Evolutionary conservation across 1,140 invertebrate genomes (phyloP), one percentile per base, ranked within the genome.

Genomic region (Dryas iulia): DNA sequence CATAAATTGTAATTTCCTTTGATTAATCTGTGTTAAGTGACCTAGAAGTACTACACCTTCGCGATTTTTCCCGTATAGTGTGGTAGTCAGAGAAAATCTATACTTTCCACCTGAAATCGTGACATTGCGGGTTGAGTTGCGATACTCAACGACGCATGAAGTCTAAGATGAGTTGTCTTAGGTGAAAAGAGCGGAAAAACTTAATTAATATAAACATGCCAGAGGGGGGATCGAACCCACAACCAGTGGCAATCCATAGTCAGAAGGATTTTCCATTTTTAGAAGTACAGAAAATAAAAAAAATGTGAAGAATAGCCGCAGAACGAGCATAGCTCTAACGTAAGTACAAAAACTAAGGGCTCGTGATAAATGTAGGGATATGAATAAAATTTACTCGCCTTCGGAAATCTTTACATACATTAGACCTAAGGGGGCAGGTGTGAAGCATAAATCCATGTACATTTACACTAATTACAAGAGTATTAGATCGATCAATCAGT

Each of bases 361-460:
- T 69, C 78, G 77, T 89, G 84, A 89, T 89, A 87, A 89, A 89
- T 87, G 83, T 70, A 79, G 79, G 76, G 80, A 77, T 86, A 87
- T 89, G 87, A 87, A 89, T 89, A 89, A 87, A 86, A 86, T 87
- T 86, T 76, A 69, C 73, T 73, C 54, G 25, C 39, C 59, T 58
- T 57, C 53, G 28, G 47, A 63, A 70, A 58, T 65, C 57, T 64
- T 54, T 58, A 39, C 64, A 59, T 58, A 47, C 56, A 66, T 66
- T 66, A 66, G 64, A 59, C 64, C 31, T 59, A 26, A 33, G 62
- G 62, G n/a, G 18, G 62, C 62, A 64, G 62, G 62, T 64, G 62
- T 24, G 14, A 25, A 33, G 11, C 26, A 53, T 31, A 63, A 53
- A 61, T 61, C 33, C 10, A 31, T 59, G 26, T 59, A 30, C 57